Conservation (phyloP, 2,888 invertebrate genomes). For the Sepioteuthis lessoniana region DNA sequence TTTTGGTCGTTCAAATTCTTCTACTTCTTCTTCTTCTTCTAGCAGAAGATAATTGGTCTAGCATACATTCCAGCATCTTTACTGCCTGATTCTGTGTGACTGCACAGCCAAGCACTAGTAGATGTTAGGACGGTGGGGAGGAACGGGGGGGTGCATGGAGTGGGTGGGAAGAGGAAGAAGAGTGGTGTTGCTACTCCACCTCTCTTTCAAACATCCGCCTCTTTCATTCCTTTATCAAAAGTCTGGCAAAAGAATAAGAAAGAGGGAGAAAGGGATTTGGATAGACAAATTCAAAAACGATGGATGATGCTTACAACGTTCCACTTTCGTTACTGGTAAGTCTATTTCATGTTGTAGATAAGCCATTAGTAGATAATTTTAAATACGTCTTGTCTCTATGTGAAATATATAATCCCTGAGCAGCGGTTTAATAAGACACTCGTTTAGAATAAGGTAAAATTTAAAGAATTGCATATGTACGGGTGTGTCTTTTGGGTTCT, state of each 20-base stretch:
- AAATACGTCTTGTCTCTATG: too few relatives aligned
- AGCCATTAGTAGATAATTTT: too few relatives aligned
- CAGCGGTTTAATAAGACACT: too few relatives aligned
- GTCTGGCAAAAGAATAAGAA: neutral
- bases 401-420: too few relatives aligned
- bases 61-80: neutral
- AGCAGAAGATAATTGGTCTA: neutral
- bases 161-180: fast-evolving
- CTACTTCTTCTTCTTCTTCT: neutral
- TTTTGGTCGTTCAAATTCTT: neutral
- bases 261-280: neutral
- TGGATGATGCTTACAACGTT: neutral
- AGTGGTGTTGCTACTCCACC: neutral
- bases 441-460: too few relatives aligned
- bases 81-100: neutral
- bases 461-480: too few relatives aligned
- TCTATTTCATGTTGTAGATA: neutral
- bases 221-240: neutral
- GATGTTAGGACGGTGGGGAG: neutral
- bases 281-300: neutral
- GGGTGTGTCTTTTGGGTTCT: too few relatives aligned
- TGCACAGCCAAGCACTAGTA: neutral
- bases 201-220: neutral
- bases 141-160: neutral
- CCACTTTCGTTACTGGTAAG: neutral